These are phyloP conservation scores for Eilema depressum DNA, from an alignment of 2,888 invertebrate genomes.

Conservation along the genomic window DNA sequence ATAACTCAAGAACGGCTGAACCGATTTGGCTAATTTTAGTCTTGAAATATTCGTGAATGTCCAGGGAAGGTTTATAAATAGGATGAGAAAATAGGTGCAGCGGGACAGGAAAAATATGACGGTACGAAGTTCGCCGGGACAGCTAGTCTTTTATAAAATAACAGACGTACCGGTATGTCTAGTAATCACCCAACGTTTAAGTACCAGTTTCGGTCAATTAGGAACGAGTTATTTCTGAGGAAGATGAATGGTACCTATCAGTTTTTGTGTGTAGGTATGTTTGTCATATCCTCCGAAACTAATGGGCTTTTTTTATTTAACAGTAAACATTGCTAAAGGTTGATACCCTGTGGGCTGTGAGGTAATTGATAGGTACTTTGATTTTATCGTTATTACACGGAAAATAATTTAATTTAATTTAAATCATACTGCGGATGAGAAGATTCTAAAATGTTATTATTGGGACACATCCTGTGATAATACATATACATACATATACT, in stretches of 20 bases:
- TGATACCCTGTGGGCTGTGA: constrained; percentile 10
- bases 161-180: not conserved
- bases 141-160: too few relatives aligned
- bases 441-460: too few relatives aligned
- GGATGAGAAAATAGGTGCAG: too few relatives aligned
- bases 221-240: constrained; percentile 2
- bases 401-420: not conserved
- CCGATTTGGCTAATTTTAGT: too few relatives aligned
- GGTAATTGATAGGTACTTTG: not conserved
- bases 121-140: too few relatives aligned
- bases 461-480: too few relatives aligned
- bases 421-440: too few relatives aligned
- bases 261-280: constrained; percentile 14
- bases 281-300: constrained; percentile 19
- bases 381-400: not conserved
- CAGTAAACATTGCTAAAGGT: constrained; percentile 25
- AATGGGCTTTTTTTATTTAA: constrained; percentile 21
- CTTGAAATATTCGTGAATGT: too few relatives aligned
- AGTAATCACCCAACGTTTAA: not conserved
- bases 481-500: too few relatives aligned
- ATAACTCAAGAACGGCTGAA: too few relatives aligned
- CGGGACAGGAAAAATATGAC: too few relatives aligned
- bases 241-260: not conserved
- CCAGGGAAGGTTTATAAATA: too few relatives aligned
- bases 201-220: not conserved